Conservation (phyloP, 2,888 invertebrate species). For the Strigamia transsilvanica region DNA sequence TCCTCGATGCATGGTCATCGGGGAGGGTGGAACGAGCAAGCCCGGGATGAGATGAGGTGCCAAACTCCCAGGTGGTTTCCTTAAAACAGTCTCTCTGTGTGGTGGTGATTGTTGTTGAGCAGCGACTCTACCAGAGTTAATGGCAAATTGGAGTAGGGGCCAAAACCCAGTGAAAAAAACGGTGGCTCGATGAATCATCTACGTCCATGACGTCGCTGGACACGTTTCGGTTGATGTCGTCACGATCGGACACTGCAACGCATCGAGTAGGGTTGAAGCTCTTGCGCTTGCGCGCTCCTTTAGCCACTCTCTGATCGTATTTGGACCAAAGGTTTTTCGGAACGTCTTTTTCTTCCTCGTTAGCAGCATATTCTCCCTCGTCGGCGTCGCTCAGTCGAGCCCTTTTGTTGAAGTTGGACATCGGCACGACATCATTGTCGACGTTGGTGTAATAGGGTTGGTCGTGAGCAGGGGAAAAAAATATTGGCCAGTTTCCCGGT, state of each 20-base stretch:
- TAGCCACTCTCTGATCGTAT: slow-evolving; percentile 68
- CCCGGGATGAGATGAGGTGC: slow-evolving; percentile 67
- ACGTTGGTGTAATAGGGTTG: slow-evolving; percentile 57
- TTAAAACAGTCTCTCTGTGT: slow-evolving; percentile 65
- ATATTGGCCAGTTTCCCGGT: background rate
- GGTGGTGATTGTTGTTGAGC: slow-evolving; percentile 66
- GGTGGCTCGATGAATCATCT: slow-evolving; percentile 71
- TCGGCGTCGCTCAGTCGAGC: slow-evolving; percentile 57
- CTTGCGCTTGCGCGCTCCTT: slow-evolving; percentile 84
- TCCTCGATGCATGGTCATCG: slow-evolving; percentile 61
- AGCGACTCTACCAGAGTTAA: slow-evolving; percentile 67
- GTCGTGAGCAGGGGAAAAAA: slow-evolving; percentile 62
- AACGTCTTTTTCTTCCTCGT: slow-evolving; percentile 56
- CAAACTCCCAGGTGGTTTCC: slow-evolving; percentile 66
- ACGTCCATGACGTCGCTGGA: slow-evolving; percentile 72
- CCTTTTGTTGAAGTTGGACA: slow-evolving; percentile 48
- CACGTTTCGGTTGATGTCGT: slow-evolving; percentile 62
- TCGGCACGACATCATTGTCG: slow-evolving; percentile 56
- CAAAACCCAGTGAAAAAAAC: slow-evolving; percentile 64
- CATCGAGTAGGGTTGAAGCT: slow-evolving; percentile 86
- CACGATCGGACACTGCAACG: slow-evolving; percentile 67
- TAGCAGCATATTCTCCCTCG: slow-evolving; percentile 60
- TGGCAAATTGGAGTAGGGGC: slow-evolving; percentile 69
- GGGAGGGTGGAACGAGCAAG: slow-evolving; percentile 69
- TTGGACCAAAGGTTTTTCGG: slow-evolving; percentile 71